Conservation (phyloP, 2,888 invertebrate genomes). For the Spodoptera littoralis region DNA sequence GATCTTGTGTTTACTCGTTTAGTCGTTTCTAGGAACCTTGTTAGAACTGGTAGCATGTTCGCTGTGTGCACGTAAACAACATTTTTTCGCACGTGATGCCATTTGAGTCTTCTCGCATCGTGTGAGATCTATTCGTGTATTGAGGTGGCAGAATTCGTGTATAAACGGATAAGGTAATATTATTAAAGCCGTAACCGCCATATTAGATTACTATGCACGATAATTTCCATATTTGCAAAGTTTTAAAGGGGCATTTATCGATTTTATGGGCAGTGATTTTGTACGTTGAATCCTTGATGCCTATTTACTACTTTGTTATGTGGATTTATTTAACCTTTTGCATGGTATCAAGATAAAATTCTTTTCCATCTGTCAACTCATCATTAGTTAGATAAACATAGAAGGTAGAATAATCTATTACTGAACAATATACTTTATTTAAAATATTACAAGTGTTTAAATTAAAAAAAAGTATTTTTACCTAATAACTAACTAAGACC, state of each 20-base stretch:
- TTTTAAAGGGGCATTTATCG: slow-evolving; percentile 40
- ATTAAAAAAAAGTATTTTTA: no score
- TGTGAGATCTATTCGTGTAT: slow-evolving; percentile 44
- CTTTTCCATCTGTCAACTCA: no score
- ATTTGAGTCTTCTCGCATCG: slow-evolving; percentile 36
- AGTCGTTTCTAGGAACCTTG: slow-evolving; percentile 45
- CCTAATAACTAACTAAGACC: no score
- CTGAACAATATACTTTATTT: no score
- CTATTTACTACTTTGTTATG: slow-evolving; percentile 10
- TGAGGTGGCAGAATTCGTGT: slow-evolving; percentile 51
- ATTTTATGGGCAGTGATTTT: slow-evolving; percentile 45
- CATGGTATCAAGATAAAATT: background rate
- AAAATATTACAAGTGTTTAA: no score
- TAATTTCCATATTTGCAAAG: slow-evolving; percentile 41
- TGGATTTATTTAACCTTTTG: slow-evolving; percentile 35
- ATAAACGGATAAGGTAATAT: slow-evolving; percentile 40
- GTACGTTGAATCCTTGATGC: slow-evolving; percentile 7
- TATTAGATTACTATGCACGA: slow-evolving; percentile 44
- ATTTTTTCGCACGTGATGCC: slow-evolving; percentile 47
- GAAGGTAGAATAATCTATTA: no score
- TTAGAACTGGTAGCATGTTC: slow-evolving; percentile 17
- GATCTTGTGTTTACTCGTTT: slow-evolving; percentile 53
- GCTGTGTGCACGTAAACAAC: slow-evolving; percentile 43
- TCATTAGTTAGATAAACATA: no score
- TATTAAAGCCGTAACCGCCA: slow-evolving; percentile 43